Percentiles rank a stretch among this genome's conserved stretches.
These are phyloP conservation scores for Calameuta idolon DNA, from an alignment of 2,888 invertebrate species.

Conservation along the genomic window DNA sequence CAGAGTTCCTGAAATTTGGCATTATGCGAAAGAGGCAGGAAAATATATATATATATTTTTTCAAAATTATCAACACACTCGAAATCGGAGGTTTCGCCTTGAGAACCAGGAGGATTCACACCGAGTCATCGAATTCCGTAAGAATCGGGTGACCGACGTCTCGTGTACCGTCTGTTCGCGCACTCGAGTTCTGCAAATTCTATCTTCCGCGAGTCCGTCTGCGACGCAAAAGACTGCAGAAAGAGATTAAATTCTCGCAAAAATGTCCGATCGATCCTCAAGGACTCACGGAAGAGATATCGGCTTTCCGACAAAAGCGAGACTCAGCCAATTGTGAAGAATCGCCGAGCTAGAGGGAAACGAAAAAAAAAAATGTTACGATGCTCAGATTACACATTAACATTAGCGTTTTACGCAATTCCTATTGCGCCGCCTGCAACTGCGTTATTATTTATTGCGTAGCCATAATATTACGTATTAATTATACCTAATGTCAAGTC, in stretches of 20 bases:
- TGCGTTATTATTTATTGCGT: not conserved
- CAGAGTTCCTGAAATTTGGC: not conserved
- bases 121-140: conserved; percentile 34
- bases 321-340: not conserved
- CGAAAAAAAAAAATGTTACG: not conserved
- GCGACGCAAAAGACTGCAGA: not conserved
- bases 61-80: not conserved
- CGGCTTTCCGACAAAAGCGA: not conserved
- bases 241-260: not conserved
- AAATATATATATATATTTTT: not conserved
- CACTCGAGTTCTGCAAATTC: conserved; percentile 26
- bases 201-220: conserved; percentile 22
- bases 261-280: not conserved
- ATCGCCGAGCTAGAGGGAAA: not conserved
- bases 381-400: not conserved
- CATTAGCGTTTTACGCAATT: not conserved
- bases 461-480: not conserved
- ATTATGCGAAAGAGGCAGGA: not conserved
- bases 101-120: conserved; percentile 20
- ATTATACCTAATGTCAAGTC: not conserved
- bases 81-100: not conserved
- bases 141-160: conserved; percentile 29
- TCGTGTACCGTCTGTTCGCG: conserved; percentile 2
- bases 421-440: not conserved
- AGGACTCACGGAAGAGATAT: not conserved